phyloP scores from a whole-genome alignment of 2,888 invertebrate genomes.

The Caenorhabditis panamensis region DNA sequence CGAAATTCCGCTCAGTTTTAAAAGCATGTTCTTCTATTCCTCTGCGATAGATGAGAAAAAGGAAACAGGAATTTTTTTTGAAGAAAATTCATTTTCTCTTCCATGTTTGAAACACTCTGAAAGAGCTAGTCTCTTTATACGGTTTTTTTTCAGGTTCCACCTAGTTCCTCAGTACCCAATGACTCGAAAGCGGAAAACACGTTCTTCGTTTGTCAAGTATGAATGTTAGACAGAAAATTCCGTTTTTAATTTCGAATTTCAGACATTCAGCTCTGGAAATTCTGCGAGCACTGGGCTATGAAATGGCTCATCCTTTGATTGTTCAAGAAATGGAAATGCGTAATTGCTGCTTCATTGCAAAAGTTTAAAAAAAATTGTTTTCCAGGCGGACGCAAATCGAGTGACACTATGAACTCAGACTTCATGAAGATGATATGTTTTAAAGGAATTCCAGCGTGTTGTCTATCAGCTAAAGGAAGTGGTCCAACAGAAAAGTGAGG shows the following conservation, averaged over 20 bases:
- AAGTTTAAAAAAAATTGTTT: not conserved
- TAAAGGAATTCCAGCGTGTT: slow-evolving; percentile 29
- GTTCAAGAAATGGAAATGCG: not conserved
- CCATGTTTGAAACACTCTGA: too few species aligned
- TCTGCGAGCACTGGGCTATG: not conserved
- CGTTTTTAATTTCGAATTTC: not conserved
- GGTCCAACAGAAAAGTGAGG: not conserved
- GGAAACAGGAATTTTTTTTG: not conserved
- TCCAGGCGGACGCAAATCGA: not conserved
- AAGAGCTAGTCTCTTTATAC: too few species aligned
- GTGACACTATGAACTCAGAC: not conserved
- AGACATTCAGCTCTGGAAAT: not conserved
- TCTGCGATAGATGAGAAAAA: not conserved
- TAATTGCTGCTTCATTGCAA: not conserved
- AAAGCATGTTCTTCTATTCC: too few species aligned
- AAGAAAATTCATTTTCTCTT: too few species aligned
- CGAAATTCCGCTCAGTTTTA: too few species aligned
- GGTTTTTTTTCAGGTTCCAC: too few species aligned
- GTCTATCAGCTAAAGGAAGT: slow-evolving; percentile 23
- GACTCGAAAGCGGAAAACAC: too few species aligned
- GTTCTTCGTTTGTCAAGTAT: too few species aligned
- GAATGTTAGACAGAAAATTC: not conserved
- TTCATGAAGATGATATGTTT: slow-evolving; percentile 21
- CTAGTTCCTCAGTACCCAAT: too few species aligned
- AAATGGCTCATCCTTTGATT: not conserved